Percentiles rank a stretch among this genome's conserved stretches.
These are phyloP conservation scores for Macrocentrus cingulum DNA, from an alignment of 1,140 invertebrate species.

Conservation along the genomic window DNA sequence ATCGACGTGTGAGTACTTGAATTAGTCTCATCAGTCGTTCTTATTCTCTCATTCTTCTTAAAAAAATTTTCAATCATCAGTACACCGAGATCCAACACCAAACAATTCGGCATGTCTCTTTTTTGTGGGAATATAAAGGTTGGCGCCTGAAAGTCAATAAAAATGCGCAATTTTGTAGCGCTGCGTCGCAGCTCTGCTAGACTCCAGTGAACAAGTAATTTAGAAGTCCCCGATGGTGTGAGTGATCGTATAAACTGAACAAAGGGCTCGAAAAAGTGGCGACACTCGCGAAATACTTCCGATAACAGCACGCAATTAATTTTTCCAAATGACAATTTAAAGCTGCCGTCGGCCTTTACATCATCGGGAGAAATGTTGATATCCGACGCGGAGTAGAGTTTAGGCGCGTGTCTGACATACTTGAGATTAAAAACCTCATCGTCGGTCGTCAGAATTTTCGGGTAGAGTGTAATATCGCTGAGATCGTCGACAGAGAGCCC, in stretches of 20 bases:
- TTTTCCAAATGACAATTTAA: conserved; percentile 71
- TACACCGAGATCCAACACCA: conserved; percentile 76
- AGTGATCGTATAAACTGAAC: conserved; percentile 35
- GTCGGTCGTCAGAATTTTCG: conserved; percentile 71
- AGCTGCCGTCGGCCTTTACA: conserved; percentile 67
- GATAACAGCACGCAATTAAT: conserved; percentile 73
- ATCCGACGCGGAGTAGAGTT: conserved; percentile 58
- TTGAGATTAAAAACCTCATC: conserved; percentile 78
- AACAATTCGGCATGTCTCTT: conserved; percentile 75
- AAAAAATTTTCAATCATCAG: conserved; percentile 80
- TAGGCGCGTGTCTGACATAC: conserved; percentile 70
- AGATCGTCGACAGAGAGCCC: conserved; percentile 72
- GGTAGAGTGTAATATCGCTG: conserved; percentile 74
- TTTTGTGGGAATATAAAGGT: conserved; percentile 78
- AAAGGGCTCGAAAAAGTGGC: conserved; percentile 71
- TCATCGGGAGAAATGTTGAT: conserved; percentile 57
- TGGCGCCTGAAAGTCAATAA: conserved; percentile 74
- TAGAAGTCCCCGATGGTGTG: conserved; percentile 30
- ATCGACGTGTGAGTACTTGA: conserved; percentile 41
- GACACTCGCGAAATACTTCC: conserved; percentile 72
- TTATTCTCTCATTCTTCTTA: conserved; percentile 61
- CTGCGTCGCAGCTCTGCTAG: conserved; percentile 62
- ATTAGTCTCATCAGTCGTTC: conserved; percentile 32
- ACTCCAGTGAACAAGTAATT: conserved; percentile 40
- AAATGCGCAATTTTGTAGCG: conserved; percentile 68